Conservation (phyloP, 2,113 vertebrate genomes). For the Gymnocephalus cernua region DNA sequence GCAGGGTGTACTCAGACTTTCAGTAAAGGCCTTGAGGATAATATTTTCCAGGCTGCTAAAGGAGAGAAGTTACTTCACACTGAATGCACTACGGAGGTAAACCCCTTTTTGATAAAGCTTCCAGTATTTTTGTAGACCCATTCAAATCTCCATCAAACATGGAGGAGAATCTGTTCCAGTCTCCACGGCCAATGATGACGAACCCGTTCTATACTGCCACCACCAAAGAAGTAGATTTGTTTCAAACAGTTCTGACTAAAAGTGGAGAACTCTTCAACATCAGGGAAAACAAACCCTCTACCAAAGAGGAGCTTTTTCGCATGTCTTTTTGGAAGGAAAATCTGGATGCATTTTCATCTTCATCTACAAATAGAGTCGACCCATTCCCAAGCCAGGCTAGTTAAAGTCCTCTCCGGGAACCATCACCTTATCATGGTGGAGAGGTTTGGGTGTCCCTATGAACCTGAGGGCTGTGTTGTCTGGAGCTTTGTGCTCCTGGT, state of each 20-base stretch:
- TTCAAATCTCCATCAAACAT: constrained; percentile 33
- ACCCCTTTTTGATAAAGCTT: constrained; percentile 7
- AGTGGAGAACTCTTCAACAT: background rate
- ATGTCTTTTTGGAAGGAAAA: background rate
- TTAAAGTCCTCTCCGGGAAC: no score
- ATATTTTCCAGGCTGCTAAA: constrained; percentile 20
- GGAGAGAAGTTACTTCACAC: background rate
- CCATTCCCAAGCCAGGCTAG: constrained; percentile 59
- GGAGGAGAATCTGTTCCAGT: constrained; percentile 3
- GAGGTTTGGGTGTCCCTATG: no score
- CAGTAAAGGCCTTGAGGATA: no score
- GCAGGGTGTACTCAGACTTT: no score
- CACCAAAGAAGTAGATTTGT: constrained; percentile 11
- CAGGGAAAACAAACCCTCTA: background rate
- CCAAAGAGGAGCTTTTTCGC: background rate
- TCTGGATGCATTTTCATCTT: constrained; percentile 47
- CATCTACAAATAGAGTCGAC: constrained; percentile 3
- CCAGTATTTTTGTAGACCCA: constrained; percentile 1
- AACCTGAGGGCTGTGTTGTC: no score
- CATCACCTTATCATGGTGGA: no score
- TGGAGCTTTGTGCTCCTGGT: no score
- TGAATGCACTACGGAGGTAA: background rate
- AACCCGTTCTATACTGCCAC: constrained; percentile 11
- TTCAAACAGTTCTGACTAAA: constrained; percentile 2
- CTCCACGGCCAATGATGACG: background rate